Percentiles rank a stretch among this genome's conserved stretches.
Evolutionary conservation across 1,140 invertebrate species (phyloP).

Genomic region (Apolygus lucorum): DNA sequence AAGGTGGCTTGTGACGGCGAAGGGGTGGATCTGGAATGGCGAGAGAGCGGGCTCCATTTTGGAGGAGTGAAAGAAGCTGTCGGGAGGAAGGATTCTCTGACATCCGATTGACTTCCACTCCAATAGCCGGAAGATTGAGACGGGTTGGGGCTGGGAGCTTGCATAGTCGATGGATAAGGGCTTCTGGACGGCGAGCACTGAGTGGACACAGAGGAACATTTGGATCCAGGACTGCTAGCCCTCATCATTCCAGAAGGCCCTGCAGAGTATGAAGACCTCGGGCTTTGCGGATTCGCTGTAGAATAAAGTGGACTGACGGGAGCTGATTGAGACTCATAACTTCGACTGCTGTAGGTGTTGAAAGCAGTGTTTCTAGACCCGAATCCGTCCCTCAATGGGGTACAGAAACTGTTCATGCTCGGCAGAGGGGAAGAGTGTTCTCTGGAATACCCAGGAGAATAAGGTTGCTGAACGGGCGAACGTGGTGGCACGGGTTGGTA

Average conservation of each 20-base stretch:
- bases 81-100: not conserved
- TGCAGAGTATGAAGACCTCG: not conserved
- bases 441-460: not conserved
- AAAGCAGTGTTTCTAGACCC: no score
- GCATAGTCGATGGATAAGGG: not conserved
- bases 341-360: not conserved
- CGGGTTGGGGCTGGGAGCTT: not conserved
- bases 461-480: not conserved
- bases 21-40: not conserved
- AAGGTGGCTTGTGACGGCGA: not conserved
- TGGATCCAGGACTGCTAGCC: not conserved
- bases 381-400: not conserved
- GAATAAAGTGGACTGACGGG: not conserved
- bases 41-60: slow-evolving; percentile 2
- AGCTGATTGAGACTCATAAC: not conserved
- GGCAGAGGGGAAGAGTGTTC: not conserved
- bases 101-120: not conserved
- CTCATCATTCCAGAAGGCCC: not conserved
- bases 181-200: slow-evolving; percentile 5
- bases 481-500: not conserved
- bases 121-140: not conserved
- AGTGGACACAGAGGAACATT: slow-evolving; percentile 10
- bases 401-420: not conserved
- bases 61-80: not conserved
- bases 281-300: not conserved